A percentile compares a stretch with the other conserved stretches of the same genome.
phyloP scores from a whole-genome alignment of 2,797 vertebrate genomes.

The Chaetophractus vellerosus region DNA sequence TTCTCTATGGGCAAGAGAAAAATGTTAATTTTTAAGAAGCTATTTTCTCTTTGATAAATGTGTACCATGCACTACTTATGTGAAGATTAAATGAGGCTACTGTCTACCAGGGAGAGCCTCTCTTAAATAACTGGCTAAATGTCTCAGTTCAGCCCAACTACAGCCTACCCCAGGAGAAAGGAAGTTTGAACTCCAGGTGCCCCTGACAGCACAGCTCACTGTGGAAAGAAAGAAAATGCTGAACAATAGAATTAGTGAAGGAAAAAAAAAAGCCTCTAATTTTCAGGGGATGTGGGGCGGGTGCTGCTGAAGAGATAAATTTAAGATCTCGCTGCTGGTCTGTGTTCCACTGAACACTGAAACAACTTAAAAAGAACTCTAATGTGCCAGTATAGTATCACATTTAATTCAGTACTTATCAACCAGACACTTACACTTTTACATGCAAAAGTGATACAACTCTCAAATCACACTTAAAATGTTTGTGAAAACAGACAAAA shows the following conservation, averaged over 20 bases:
- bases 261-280: conserved; percentile 69
- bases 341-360: not conserved
- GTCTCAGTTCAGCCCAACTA: conserved; percentile 54
- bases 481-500: not conserved
- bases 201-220: conserved; percentile 64
- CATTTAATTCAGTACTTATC: conserved; percentile 39
- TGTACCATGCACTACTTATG: not conserved
- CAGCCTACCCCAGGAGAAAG: conserved; percentile 72
- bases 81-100: conserved; percentile 22
- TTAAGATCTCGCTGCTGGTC: not conserved
- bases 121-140: conserved; percentile 51
- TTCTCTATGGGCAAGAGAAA: not conserved
- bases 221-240: conserved; percentile 79
- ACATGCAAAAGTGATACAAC: not conserved
- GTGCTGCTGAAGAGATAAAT: conserved; percentile 9
- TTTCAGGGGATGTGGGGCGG: conserved; percentile 48
- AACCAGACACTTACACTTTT: not conserved
- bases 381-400: not conserved
- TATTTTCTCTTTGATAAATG: not conserved
- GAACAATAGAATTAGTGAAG: conserved; percentile 74
- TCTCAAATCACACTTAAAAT: not conserved
- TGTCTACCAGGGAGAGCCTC: not conserved
- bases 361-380: not conserved
- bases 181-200: conserved; percentile 85
- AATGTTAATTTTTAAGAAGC: conserved; percentile 21